Base-by-base conservation (phyloP, 2,888 invertebrate genomes). In the Hypselothyrea guttata region DNA sequence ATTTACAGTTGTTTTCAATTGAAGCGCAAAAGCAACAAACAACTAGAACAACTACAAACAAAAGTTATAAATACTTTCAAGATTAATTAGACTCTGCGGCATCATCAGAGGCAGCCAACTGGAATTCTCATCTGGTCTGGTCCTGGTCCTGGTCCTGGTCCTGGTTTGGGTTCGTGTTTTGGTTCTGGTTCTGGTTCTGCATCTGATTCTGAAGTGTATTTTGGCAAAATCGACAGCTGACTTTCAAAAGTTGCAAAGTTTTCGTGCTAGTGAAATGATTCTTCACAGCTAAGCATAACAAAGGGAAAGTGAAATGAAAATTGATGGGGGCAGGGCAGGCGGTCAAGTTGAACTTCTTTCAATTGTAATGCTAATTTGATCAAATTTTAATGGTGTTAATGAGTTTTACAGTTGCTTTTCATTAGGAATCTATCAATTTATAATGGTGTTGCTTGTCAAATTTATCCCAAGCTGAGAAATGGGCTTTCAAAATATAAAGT, bases 1-100 rank as follows among this genome's bases (percentile, higher is more conserved):
- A 82, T 84, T 82, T 75, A 84, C 82, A 82, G 72, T 84, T 84
- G 84, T 76, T 78, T 79, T 71, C 60, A 75, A 79, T 76, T 66
- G 59, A 61, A 42, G 34, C 41, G 30, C 40, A 33, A 22, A 4
- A 41, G 12, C 44, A 51, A 35, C 28, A 49, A 27, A 48, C 27
- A 7, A 7, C 46, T 41, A 28, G 27, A 64, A 56, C 57, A 68
- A 68, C 62, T 72, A 67, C 59, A 56, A 76, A 75, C 75, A 82
- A 77, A 82, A 77, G 75, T 78, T 78, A 57, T 73, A 75, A 82
- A 82, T 82, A 78, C 75, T 82, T 77, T 75, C 45, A 65, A 73
- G 82, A 78, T 79, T 83, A 79, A 79, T 83, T 79, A 79, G 70
- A 63, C 48, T 31, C 54, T 44, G 54, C 33, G 46, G 57, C 71